Evolutionary conservation across 2,888 invertebrate species (phyloP).

Genomic region (Lithodes maja): DNA sequence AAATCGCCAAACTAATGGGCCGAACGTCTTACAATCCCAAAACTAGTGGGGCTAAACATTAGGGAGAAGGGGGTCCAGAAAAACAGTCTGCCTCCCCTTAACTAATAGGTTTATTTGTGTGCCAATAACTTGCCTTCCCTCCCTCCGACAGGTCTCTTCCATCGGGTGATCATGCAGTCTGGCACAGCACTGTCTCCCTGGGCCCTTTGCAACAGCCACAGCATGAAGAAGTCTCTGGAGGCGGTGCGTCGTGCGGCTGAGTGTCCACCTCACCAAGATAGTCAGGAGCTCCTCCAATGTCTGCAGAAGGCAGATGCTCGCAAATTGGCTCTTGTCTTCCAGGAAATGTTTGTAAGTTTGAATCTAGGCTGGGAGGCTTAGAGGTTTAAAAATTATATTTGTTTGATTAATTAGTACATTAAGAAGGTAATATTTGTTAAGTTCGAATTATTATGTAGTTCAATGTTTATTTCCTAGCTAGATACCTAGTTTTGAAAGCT

Average conservation of each 20-base stretch:
- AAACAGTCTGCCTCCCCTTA: not conserved
- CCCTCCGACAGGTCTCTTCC: slow-evolving; percentile 40
- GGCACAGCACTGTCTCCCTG: slow-evolving; percentile 36
- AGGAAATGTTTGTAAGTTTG: not conserved
- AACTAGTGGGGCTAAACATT: no score
- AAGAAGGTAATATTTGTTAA: no score
- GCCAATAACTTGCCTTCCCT: not conserved
- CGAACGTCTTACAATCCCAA: no score
- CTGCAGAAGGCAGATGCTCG: slow-evolving; percentile 35
- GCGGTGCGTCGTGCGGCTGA: not conserved
- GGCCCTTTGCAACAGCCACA: not conserved
- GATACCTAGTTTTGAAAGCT: no score
- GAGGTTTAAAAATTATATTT: no score
- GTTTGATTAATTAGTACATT: no score
- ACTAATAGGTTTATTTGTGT: not conserved
- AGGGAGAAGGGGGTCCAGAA: not conserved
- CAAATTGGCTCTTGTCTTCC: not conserved
- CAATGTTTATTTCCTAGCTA: no score
- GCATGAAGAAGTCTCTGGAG: not conserved
- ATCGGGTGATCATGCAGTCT: slow-evolving; percentile 51
- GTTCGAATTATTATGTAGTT: no score
- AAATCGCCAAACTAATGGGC: no score
- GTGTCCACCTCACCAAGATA: slow-evolving; percentile 10
- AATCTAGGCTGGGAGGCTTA: not conserved
- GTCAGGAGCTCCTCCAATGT: slow-evolving; percentile 29